Conservation (phyloP, 2,797 vertebrate genomes). For the Fistularia tabacaria region DNA sequence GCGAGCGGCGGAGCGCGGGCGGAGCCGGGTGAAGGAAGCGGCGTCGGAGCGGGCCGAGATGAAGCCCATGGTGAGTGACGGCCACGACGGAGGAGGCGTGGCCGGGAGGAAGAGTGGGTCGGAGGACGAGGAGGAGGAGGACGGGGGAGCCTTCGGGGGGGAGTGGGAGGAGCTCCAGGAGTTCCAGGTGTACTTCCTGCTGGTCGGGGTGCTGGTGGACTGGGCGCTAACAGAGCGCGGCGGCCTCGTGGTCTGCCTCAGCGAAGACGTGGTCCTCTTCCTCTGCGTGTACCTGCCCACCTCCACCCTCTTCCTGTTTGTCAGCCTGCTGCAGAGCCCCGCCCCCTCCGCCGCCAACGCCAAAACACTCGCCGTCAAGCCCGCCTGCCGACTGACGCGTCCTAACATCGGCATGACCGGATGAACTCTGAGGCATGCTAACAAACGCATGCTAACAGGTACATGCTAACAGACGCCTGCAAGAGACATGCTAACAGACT, state of each 20-base stretch:
- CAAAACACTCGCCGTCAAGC: conserved; percentile 28
- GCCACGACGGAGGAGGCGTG: conserved; percentile 68
- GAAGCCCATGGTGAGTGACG: conserved; percentile 97
- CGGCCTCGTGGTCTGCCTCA: conserved; percentile 83
- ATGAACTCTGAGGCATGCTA: conserved; percentile 13
- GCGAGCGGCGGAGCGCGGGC: conserved; percentile 85
- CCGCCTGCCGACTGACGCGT: conserved; percentile 13
- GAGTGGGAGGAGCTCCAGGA: conserved; percentile 86
- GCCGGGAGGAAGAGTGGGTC: conserved; percentile 13
- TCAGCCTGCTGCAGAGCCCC: conserved; percentile 79
- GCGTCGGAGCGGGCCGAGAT: conserved; percentile 85
- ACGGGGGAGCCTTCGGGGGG: conserved; percentile 73
- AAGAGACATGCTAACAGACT: conserved; percentile 3
- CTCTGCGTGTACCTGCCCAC: conserved; percentile 91
- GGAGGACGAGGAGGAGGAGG: conserved; percentile 72
- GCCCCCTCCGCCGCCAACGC: conserved; percentile 18
- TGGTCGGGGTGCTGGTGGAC: conserved; percentile 90
- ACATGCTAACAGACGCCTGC: conserved; percentile 8
- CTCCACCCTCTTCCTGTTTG: conserved; percentile 87
- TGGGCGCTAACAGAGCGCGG: conserved; percentile 84
- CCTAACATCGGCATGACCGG: conserved; percentile 11
- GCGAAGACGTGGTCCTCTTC: conserved; percentile 91
- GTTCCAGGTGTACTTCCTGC: conserved; percentile 92
- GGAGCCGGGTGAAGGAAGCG: conserved; percentile 80
- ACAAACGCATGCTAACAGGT: conserved; percentile 8